Evolutionary conservation across 2,113 vertebrate genomes (phyloP), one percentile per base, ranked within the genome.

Genomic region (Melozone crissalis): DNA sequence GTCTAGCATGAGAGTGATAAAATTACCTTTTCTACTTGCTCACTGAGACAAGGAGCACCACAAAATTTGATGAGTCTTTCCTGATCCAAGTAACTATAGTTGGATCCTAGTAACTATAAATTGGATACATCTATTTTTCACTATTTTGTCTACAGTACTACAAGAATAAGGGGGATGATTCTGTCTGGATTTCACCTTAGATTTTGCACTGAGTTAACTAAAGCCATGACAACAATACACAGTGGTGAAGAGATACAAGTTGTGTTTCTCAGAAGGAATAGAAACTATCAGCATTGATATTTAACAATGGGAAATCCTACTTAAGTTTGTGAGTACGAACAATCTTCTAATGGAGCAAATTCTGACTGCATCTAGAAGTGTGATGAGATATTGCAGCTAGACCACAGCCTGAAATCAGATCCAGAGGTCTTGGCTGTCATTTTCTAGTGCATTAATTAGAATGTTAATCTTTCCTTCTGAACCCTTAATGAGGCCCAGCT

Each of bases 381-480:
- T 54, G 63, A 41, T 31, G 67, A 76, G 16, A 22, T 62, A 62
- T 6, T 92, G 39, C 59, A 80, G 52, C 63, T 55, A 89, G 71
- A 91, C 63, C 43, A 62, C 17, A 31, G 33, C 26, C 57, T 87
- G 54, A 78, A 94, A 93, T 67, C 67, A 85, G 19, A 88, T 63
- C 54, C 88, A 86, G 75, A 93, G 54, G 51, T 81, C 82, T 71
- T 84, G 86, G n/a, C 55, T 95, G 46, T 76, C 51, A 41, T 92
- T 92, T 95, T 84, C 57, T 61, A 66, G 69, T 33, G 44, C 63
- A 63, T 59, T 94, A 94, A 96, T 95, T 89, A 92, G 90, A 24
- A 26, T 22, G 33, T 68, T 88, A 88, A 83, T 94, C 72, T 89
- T 91, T 85, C 28, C 46, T 85, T 91, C 93, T 92, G 67, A 87